Evolutionary conservation across 2,113 vertebrate species (phyloP), one percentile per base, ranked within the genome.

Genomic region (Chrysochloris asiatica): DNA sequence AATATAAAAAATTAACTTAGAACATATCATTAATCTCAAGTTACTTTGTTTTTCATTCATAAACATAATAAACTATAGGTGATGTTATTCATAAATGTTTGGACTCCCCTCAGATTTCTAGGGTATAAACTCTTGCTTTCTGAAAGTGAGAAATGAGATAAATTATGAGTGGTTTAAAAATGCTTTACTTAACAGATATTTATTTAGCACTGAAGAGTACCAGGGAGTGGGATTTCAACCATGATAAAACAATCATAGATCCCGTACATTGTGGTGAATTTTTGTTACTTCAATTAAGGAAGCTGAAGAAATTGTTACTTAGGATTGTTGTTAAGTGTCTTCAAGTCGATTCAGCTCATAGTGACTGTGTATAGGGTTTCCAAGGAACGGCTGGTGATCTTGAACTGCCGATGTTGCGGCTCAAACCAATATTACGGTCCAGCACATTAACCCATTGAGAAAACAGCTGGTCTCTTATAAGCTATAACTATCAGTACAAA

Each of bases 11-110:
- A 79, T 24, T 76, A 89, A 45, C 24, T 69, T 80, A 43, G 28
- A 72, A 41, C 28, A 43, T 50, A 6, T 71, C 76, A 89, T 36
- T 36, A 43, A 45, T 19, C 33, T 63, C 24, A 72, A 86, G 52
- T 30, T 26, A 79, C 38, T 91, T 94, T 94, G 28, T 89, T 63
- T 94, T 52, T 17, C 82, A 43, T 69, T 36, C 43, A 41, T 63
- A 36, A 43, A 95, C 54, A 52, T 43, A 52, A 24, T 0, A 76
- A 69, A 63, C 75, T 13, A 21, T 22, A 38, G 67, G 38, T 38
- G n/a, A 69, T 69, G 12, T 38, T 36, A 56, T 80, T 41, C 2
- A 4, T 94, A 24, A 3, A 2, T 91, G 78, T 26, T 28, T 81
- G 75, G 1, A 33, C 69, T 87, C 24, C 36, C 84, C 38, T 83